These are phyloP conservation scores for Adrianichthys oophorus DNA, from an alignment of 2,797 vertebrate genomes.

Conservation along the genomic window DNA sequence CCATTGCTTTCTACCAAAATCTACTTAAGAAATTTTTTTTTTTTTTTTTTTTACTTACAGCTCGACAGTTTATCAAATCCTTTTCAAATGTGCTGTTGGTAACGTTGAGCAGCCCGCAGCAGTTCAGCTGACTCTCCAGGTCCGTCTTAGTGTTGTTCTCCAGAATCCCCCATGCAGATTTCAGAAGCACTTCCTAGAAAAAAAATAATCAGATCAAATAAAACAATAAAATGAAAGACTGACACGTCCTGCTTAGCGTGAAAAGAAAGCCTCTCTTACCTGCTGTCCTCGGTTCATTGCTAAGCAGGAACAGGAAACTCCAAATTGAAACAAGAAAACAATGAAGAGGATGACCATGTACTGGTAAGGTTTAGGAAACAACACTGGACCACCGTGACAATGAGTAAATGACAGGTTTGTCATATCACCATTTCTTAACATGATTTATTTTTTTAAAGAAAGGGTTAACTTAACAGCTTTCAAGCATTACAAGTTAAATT, in stretches of 20 bases:
- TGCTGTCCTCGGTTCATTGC: slow-evolving; percentile 86
- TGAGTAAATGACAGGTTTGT: not conserved
- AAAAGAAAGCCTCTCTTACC: slow-evolving; percentile 64
- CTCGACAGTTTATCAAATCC: slow-evolving; percentile 71
- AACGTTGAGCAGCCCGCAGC: slow-evolving; percentile 86
- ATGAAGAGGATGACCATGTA: slow-evolving; percentile 95
- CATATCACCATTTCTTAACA: too few species aligned
- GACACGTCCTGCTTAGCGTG: not conserved
- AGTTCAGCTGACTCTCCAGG: slow-evolving; percentile 84
- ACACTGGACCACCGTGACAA: not conserved
- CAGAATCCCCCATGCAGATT: slow-evolving; percentile 80
- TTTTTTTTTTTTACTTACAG: slow-evolving; percentile 71
- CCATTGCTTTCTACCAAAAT: not conserved
- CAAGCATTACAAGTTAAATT: too few species aligned
- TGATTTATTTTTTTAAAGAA: too few species aligned
- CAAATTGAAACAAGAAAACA: slow-evolving; percentile 92
- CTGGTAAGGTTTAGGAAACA: slow-evolving; percentile 78
- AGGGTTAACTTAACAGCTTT: too few species aligned
- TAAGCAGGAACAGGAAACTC: slow-evolving; percentile 90
- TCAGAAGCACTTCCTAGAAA: slow-evolving; percentile 81
- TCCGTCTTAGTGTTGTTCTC: slow-evolving; percentile 73
- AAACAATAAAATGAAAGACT: not conserved
- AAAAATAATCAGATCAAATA: not conserved
- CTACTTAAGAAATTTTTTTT: not conserved
- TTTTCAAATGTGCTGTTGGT: slow-evolving; percentile 50